Percentiles rank a stretch among this genome's conserved stretches.
Conservation (phyloP, 2,888 invertebrate species). For the Cheilosia scutellata region DNA sequence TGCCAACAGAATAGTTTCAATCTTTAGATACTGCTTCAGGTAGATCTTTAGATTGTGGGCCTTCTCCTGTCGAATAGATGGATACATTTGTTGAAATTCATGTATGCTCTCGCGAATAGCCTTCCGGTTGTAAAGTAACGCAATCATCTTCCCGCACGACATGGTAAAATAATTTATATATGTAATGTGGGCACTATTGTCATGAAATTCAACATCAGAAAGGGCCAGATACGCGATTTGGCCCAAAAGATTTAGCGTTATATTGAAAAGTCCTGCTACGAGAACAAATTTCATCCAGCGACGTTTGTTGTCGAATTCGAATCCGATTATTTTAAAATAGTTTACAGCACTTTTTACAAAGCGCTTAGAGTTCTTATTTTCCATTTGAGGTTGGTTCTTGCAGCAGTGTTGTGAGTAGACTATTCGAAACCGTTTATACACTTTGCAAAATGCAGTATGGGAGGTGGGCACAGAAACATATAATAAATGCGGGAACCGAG, state of each 20-base stretch:
- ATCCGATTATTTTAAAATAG: slow-evolving; percentile 43
- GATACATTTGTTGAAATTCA: slow-evolving; percentile 52
- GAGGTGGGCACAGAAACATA: no score
- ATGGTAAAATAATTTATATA: slow-evolving; percentile 67
- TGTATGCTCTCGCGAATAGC: not conserved
- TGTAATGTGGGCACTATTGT: slow-evolving; percentile 4
- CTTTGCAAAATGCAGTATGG: no score
- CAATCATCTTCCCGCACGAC: slow-evolving; percentile 48
- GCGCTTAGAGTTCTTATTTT: slow-evolving; percentile 18
- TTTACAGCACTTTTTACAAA: not conserved
- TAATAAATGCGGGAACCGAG: no score
- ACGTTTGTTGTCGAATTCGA: slow-evolving; percentile 18
- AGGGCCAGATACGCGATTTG: not conserved
- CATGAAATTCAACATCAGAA: slow-evolving; percentile 11
- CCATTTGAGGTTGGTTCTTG: not conserved
- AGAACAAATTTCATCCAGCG: not conserved
- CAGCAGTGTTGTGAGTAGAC: not conserved
- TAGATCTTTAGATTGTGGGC: not conserved
- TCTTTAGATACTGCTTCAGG: not conserved
- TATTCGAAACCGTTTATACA: not conserved
- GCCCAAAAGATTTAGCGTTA: not conserved
- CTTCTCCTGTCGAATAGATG: slow-evolving; percentile 13
- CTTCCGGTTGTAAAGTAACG: slow-evolving; percentile 53
- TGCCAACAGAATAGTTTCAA: slow-evolving; percentile 22
- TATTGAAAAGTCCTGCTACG: not conserved